Base-by-base conservation (phyloP, 2,113 vertebrate genomes). In the Podarcis muralis region DNA sequence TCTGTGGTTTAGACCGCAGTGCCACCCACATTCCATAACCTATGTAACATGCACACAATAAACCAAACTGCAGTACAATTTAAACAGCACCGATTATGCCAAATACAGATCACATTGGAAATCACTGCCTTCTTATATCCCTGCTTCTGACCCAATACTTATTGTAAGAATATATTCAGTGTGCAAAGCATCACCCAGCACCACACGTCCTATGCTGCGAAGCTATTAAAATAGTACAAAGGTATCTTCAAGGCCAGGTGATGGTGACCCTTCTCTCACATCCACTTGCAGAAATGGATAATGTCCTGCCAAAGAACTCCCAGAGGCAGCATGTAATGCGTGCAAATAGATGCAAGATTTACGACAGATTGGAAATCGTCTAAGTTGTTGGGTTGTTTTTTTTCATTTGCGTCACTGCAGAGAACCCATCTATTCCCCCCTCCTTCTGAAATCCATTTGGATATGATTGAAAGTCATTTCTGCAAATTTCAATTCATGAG, bases 271-370 rank as follows among this genome's bases (percentile, higher is more conserved):
- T 69, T 13, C n/a, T 25, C n/a, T 48, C 30, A 79, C 11, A n/a
- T 69, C n/a, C 43, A 32, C 62, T 87, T 76, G 62, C 74, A 43
- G 76, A 71, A 80, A 80, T 87, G n/a, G 43, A n/a, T 11, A 69
- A 69, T 4, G 13, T 16, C 3, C 22, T 80, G 85, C 68, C 83
- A 72, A 84, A 57, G 20, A 48, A 32, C 79, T 86, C 76, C 85
- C 76, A 69, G 65, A 66, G 65, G 85, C 11, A 35, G 40, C 5
- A 35, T 18, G 11, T 53, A 53, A 57, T 25, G 22, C 27, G 5
- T 53, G 74, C 18, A 87, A 69, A 78, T 48, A 65, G 27, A 79
- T 84, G 30, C 83, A 84, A 84, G 83, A 72, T 84, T 84, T 72
- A 72, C 18, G n/a, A 85, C 15, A 69, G 85, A 71, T 69, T 20